Percentiles rank a stretch among this genome's conserved stretches.
Conservation (phyloP, 2,888 invertebrate genomes). For the Temnothorax rugatulus region DNA sequence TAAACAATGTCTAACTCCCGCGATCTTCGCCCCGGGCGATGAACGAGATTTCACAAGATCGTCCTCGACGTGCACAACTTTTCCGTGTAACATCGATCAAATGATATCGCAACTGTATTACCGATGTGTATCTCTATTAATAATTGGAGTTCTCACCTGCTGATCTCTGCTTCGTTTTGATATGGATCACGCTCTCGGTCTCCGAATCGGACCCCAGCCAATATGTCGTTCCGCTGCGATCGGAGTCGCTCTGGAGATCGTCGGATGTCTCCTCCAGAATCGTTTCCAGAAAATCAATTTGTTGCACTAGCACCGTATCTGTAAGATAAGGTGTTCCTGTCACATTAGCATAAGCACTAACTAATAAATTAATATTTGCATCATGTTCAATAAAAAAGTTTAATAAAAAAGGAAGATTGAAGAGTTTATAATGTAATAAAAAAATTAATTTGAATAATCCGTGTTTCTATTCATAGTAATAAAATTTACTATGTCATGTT, state of each 20-base stretch:
- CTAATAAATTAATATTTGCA: neutral
- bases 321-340: neutral
- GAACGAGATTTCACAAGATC: constrained; percentile 60
- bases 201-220: constrained; percentile 92
- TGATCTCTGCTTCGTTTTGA: constrained; percentile 81
- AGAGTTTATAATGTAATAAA: neutral
- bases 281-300: constrained; percentile 92
- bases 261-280: constrained; percentile 96
- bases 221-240: constrained; percentile 87
- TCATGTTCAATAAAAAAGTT: neutral
- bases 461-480: neutral
- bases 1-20: constrained; percentile 56
- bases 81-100: constrained; percentile 28
- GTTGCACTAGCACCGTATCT: constrained; percentile 85
- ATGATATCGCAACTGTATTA: constrained; percentile 8
- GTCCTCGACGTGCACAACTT: constrained; percentile 42
- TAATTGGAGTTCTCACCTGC: constrained; percentile 76
- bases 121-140: neutral
- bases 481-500: neutral
- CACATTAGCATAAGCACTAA: neutral
- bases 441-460: neutral
- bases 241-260: constrained; percentile 92
- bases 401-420: neutral
- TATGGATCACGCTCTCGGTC: constrained; percentile 92
- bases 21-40: constrained; percentile 25